Percentiles rank a stretch among this genome's conserved stretches.
These are phyloP conservation scores for Malurus elegans DNA, from an alignment of 2,113 vertebrate species.

Conservation along the genomic window DNA sequence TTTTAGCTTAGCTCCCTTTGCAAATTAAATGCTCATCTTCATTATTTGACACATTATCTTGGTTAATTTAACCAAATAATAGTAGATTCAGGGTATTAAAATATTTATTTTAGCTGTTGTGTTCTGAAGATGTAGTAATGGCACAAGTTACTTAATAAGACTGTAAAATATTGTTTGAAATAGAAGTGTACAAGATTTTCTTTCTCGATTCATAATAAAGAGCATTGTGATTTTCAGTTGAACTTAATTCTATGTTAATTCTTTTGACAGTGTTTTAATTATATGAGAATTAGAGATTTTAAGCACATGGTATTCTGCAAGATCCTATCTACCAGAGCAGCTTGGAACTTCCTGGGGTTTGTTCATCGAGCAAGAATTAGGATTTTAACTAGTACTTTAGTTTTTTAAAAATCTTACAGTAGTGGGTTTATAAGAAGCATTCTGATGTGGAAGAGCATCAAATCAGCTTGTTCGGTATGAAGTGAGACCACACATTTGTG, in stretches of 20 bases:
- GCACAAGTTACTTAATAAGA: not conserved
- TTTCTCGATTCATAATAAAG: not conserved
- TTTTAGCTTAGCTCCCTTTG: slow-evolving; percentile 56
- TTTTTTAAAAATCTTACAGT: not conserved
- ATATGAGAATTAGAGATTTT: not conserved
- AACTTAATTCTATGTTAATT: not conserved
- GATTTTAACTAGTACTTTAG: not conserved
- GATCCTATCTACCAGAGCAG: not conserved
- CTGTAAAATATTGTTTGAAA: slow-evolving; percentile 14
- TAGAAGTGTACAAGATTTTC: not conserved
- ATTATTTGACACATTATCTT: slow-evolving; percentile 68
- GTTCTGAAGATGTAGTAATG: slow-evolving; percentile 33
- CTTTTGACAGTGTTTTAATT: slow-evolving; percentile 1
- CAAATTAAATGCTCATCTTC: slow-evolving; percentile 69
- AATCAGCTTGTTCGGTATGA: not conserved
- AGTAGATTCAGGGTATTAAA: slow-evolving; percentile 60
- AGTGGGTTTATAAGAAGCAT: not conserved
- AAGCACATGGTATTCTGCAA: not conserved
- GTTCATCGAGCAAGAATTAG: not conserved
- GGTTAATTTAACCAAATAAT: slow-evolving; percentile 74
- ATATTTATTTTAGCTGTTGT: slow-evolving; percentile 67
- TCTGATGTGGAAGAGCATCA: not conserved
- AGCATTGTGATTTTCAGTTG: not conserved
- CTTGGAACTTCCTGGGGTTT: not conserved
- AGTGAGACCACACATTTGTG: not conserved